Evolutionary conservation across 2,888 invertebrate genomes (phyloP), one percentile per base, ranked within the genome.

Genomic region (Helobdella robusta): DNA sequence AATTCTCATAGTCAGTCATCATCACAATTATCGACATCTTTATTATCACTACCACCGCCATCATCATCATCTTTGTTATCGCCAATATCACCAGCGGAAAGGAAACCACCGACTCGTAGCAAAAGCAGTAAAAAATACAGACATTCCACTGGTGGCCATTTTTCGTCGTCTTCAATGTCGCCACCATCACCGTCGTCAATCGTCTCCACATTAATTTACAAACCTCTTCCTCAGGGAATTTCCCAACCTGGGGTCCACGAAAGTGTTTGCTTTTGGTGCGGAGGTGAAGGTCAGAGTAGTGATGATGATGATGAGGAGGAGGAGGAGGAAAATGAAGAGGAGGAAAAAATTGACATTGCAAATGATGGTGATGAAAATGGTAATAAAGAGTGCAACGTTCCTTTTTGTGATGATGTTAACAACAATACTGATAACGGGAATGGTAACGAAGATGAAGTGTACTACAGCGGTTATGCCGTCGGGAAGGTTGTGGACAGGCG

Each of bases 171-270:
- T 30, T 56, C 56, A n/a, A 11, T n/a, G 11, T 56, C 32, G 6
- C 2, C 28, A 25, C 32, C 56, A n/a, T 30, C 56, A 25, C 56
- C 56, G n/a, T 56, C 56, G 20, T 59, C 59, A 35, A 35, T 62
- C n/a, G 62, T 62, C 25, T 50, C 50, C 6, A 62, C 62, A 0
- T 50, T 62, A 32, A 62, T 62, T 50, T 40, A 46, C 32, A 36
- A 44, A 20, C 62, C 62, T n/a, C 50, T 62, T 20, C 62, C 30
- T 18, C 62, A 62, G 34, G 48, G 62, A n/a, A 56, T 32, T n/a
- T 56, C 56, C 1, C 56, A 30, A 5, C 56, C 56, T n/a, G 56
- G 56, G 32, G 56, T 56, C 28, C 56, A 56, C 32, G 56, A 56
- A 28, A 25, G 1, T 23, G 6, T 56, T 30, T 56, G 56, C n/a